Conservation (phyloP, 2,888 invertebrate genomes). For the Adela reaumurella region DNA sequence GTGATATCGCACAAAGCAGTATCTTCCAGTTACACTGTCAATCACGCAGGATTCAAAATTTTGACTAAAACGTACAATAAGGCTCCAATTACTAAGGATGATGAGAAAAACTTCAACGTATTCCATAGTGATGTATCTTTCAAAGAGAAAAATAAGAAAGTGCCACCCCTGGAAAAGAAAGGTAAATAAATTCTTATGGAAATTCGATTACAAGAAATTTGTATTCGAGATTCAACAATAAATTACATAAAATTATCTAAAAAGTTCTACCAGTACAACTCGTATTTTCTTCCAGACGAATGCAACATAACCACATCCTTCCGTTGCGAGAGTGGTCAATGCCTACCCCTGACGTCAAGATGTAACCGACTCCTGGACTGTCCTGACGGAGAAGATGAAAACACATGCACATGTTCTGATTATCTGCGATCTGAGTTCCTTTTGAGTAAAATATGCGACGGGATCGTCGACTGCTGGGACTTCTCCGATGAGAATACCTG, state of each 20-base stretch:
- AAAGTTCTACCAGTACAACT: conserved; percentile 1
- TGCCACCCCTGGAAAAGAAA: conserved; percentile 16
- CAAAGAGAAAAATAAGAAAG: conserved; percentile 32
- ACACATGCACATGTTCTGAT: conserved; percentile 71
- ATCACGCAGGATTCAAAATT: conserved; percentile 63
- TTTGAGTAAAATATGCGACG: conserved; percentile 73
- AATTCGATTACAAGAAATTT: neutral
- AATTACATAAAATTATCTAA: no score
- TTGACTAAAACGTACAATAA: conserved; percentile 64
- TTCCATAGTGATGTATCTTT: conserved; percentile 27
- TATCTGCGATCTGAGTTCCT: conserved; percentile 67
- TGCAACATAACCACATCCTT: conserved; percentile 50
- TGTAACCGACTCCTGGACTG: conserved; percentile 73
- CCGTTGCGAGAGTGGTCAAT: conserved; percentile 61
- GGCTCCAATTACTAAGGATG: conserved; percentile 42
- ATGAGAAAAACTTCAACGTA: conserved; percentile 35
- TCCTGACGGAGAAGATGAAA: conserved; percentile 66
- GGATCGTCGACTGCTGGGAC: conserved; percentile 76
- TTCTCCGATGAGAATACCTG: conserved; percentile 74
- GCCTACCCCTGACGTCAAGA: conserved; percentile 61
- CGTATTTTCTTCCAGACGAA: conserved; percentile 23
- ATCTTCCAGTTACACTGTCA: conserved; percentile 57
- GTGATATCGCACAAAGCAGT: conserved; percentile 60
- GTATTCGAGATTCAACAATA: no score
- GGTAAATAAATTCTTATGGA: neutral